phyloP scores from a whole-genome alignment of 2,888 invertebrate species.

The Drosophila crucigera region DNA sequence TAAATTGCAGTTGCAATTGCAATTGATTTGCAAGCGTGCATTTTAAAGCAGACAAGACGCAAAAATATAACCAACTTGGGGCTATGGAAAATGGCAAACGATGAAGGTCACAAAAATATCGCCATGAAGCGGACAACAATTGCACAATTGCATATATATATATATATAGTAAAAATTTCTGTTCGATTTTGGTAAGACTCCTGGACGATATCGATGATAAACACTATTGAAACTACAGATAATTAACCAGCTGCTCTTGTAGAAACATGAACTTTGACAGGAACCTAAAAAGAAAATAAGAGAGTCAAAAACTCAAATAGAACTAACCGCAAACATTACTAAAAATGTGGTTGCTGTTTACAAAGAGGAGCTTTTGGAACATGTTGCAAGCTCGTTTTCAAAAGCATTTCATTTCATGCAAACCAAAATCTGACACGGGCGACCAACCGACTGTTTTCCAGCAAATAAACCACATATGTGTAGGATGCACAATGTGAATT shows the following conservation, averaged over 20 bases:
- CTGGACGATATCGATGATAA: not conserved
- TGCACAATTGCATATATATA: not conserved
- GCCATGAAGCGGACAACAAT: too few relatives aligned
- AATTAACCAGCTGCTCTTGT: not conserved
- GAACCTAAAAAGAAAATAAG: rapidly evolving
- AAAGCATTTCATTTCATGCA: conserved; percentile 4
- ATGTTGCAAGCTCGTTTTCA: not conserved
- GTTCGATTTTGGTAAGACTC: not conserved
- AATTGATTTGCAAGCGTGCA: conserved; percentile 63
- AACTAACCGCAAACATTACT: conserved; percentile 16
- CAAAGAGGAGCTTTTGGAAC: not conserved
- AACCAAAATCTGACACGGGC: conserved; percentile 8
- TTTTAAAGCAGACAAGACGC: conserved; percentile 9
- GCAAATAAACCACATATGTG: conserved; percentile 33
- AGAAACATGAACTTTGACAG: not conserved
- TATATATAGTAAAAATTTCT: too few relatives aligned
- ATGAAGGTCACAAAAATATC: not conserved
- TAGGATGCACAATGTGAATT: conserved; percentile 32
- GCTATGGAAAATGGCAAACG: not conserved
- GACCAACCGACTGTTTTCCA: conserved; percentile 2
- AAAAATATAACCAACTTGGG: conserved; percentile 30
- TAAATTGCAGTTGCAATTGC: conserved; percentile 69
- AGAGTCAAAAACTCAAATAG: not conserved
- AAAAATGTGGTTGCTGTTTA: conserved; percentile 19
- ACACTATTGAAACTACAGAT: not conserved